Conservation (phyloP, 1,140 invertebrate genomes). For the Galleria mellonella region DNA sequence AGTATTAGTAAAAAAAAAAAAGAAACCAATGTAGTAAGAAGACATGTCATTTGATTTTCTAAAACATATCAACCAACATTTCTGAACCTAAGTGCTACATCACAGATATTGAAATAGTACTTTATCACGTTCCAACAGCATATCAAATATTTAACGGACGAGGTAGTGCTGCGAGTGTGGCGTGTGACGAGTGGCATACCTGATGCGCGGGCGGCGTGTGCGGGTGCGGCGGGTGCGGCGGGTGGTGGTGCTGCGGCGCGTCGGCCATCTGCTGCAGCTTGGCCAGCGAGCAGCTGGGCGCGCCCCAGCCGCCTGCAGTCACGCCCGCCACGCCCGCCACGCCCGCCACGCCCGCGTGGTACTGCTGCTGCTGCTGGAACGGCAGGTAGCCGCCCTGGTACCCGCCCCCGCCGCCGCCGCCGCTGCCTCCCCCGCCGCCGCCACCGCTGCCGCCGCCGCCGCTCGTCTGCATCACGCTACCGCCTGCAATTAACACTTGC, state of each 20-base stretch:
- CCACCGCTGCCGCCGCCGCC: constrained; percentile 25
- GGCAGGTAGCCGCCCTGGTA: constrained; percentile 60
- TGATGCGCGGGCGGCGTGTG: constrained; percentile 32
- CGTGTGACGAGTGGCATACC: too few species aligned
- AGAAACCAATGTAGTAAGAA: too few species aligned
- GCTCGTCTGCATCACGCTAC: constrained; percentile 29
- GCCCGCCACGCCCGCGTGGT: constrained; percentile 25
- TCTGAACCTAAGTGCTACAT: too few species aligned
- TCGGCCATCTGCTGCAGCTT: constrained; percentile 73
- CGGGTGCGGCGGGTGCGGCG: constrained; percentile 33
- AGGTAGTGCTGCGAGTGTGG: too few species aligned
- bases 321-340: constrained; percentile 26
- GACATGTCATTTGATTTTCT: too few species aligned
- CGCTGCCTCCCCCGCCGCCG: constrained; percentile 31
- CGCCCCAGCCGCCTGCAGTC: constrained; percentile 30
- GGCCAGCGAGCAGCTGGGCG: constrained; percentile 64
- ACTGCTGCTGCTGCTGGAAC: constrained; percentile 64
- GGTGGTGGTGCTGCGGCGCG: constrained; percentile 43
- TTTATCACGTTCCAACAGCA: too few species aligned
- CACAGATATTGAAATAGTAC: too few species aligned
- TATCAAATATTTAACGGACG: too few species aligned
- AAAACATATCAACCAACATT: too few species aligned
- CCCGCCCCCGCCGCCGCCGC: constrained; percentile 26
- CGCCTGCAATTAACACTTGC: constrained; percentile 14
- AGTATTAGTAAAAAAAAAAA: too few species aligned